Evolutionary conservation across 2,113 vertebrate species (phyloP).

Genomic region (Prietella phreatophila): DNA sequence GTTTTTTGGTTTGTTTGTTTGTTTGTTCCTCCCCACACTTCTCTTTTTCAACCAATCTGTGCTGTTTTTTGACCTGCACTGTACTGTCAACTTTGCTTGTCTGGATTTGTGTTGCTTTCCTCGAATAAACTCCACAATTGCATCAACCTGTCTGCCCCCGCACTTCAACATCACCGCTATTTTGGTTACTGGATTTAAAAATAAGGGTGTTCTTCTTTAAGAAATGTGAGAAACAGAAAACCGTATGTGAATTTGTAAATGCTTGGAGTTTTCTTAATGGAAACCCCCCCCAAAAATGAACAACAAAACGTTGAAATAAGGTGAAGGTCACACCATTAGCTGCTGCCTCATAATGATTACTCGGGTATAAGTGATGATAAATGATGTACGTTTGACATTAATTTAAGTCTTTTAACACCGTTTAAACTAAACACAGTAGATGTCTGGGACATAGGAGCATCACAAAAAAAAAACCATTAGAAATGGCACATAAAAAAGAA

Average conservation of each 20-base stretch:
- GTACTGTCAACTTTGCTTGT: not conserved
- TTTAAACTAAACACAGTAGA: not conserved
- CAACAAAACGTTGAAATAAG: too few species aligned
- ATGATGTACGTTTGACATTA: not conserved
- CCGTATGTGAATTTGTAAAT: not conserved
- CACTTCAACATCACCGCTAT: not conserved
- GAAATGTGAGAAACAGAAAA: not conserved
- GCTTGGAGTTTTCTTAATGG: not conserved
- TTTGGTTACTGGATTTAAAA: not conserved
- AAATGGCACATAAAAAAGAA: not conserved
- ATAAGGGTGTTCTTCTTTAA: not conserved
- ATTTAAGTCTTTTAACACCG: not conserved
- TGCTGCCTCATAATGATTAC: not conserved
- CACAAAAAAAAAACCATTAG: not conserved
- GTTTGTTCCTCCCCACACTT: too few species aligned
- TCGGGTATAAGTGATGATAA: not conserved
- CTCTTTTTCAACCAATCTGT: not conserved
- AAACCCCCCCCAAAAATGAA: too few species aligned
- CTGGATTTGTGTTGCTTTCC: slow-evolving; percentile 7
- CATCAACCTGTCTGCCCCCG: not conserved
- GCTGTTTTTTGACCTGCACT: not conserved
- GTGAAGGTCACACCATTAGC: not conserved
- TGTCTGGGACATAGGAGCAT: not conserved
- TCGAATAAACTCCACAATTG: not conserved
- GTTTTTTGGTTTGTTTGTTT: not conserved